phyloP scores from a whole-genome alignment of 2,797 vertebrate species.

The Gephyroberyx darwinii region DNA sequence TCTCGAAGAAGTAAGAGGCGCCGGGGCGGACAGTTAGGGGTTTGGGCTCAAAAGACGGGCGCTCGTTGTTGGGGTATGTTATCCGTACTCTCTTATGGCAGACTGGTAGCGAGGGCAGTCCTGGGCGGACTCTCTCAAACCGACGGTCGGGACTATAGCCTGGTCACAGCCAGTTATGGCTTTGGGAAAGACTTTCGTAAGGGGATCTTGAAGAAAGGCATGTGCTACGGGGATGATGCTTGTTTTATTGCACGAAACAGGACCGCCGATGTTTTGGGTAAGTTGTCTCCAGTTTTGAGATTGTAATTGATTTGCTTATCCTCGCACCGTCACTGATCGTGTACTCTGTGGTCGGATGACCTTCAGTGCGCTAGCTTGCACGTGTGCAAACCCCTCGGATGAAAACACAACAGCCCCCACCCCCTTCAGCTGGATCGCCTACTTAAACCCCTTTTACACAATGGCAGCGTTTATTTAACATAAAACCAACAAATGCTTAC shows the following conservation, averaged over 20 bases:
- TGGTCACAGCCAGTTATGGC: conserved; percentile 94
- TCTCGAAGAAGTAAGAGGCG: conserved; percentile 31
- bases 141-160: conserved; percentile 95
- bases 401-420: conserved; percentile 66
- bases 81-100: conserved; percentile 82
- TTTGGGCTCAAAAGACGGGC: conserved; percentile 20
- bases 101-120: conserved; percentile 96
- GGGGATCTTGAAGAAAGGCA: conserved; percentile 98
- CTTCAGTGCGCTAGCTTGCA: conserved; percentile 68
- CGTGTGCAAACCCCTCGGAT: conserved; percentile 59
- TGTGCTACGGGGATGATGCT: conserved; percentile 97
- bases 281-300: conserved; percentile 53
- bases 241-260: conserved; percentile 93
- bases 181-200: conserved; percentile 98
- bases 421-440: not conserved
- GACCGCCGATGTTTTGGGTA: conserved; percentile 91
- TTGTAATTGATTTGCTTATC: not conserved
- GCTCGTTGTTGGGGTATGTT: conserved; percentile 69
- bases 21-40: not conserved
- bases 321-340: not conserved
- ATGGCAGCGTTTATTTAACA: rapidly evolving
- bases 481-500: rapidly evolving
- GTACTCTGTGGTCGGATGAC: conserved; percentile 56
- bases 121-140: conserved; percentile 97
- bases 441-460: not conserved